Evolutionary conservation across 2,113 vertebrate species (phyloP), one percentile per base, ranked within the genome.

Genomic region (Archocentrus centrarchus): DNA sequence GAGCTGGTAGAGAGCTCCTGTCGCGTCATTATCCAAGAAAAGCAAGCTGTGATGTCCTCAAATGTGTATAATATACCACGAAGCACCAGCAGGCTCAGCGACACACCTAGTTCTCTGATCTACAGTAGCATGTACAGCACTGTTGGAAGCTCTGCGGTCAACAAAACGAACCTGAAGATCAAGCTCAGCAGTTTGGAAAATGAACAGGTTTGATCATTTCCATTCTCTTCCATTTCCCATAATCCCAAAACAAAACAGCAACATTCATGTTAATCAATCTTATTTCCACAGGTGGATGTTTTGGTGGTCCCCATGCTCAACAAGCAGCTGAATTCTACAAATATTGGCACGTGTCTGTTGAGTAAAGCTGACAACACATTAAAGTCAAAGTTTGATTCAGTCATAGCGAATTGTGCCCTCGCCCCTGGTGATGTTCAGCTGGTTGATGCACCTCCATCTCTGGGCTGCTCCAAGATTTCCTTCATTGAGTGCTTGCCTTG

Each of bases 401-500:
- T 35, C 14, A 62, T 75, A 55, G 59, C 55, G 1, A 60, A 8
- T 2, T 24, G 13, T 6, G 8, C 2, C 7, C 4, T 92, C 8
- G 1, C 0, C 0, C 86, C 93, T 14, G 94, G 93, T 55, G 91
- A 91, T 6, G 89, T 95, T 30, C 39, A 95, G 76, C 75, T 86
- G 59, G 88, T 95, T 0, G 47, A 57, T 4, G 90, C 41, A 1
- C 78, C 87, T 8, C 53, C 85, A 20, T 60, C 84, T 60, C 24
- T 94, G 11, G 83, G 89, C 17, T 94, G 90, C 82, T 84, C 87
- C 1, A 92, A 86, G 50, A 39, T 96, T 60, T 88, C 93, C 64
- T 95, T 95, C 70, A 82, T 95, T 7, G 90, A 93, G 35, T 95
- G 94, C 39, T 4, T 79, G 13, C 83, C 86, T 7, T 95, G 94